A percentile compares a stretch with the other conserved stretches of the same genome.
phyloP scores from a whole-genome alignment of 2,113 vertebrate species.

The Osmerus mordax region DNA sequence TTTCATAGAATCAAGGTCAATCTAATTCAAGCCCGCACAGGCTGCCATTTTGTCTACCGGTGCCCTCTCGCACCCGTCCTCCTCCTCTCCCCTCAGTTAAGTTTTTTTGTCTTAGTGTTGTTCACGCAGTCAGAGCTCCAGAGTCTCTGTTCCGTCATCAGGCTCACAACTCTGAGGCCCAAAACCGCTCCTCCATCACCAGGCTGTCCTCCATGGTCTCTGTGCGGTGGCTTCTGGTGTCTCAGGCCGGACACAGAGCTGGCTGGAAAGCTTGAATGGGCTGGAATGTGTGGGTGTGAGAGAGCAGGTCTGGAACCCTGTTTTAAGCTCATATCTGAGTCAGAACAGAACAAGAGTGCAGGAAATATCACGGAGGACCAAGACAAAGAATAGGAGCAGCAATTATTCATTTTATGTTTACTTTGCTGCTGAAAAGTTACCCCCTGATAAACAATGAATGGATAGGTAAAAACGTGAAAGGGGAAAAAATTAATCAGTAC shows the following conservation, averaged over 20 bases:
- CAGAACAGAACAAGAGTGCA: slow-evolving; percentile 13
- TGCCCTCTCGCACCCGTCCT: slow-evolving; percentile 10
- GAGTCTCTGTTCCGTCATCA: slow-evolving; percentile 49
- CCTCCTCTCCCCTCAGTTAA: slow-evolving; percentile 20
- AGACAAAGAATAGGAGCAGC: too few relatives aligned
- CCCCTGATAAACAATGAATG: too few relatives aligned
- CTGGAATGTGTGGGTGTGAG: slow-evolving; percentile 33
- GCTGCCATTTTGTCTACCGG: slow-evolving; percentile 7
- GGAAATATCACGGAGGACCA: not conserved
- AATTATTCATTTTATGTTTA: too few relatives aligned
- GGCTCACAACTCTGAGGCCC: slow-evolving; percentile 31
- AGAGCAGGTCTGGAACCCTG: not conserved
- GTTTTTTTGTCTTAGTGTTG: slow-evolving; percentile 6
- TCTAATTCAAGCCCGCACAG: slow-evolving; percentile 3
- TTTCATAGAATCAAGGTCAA: not conserved
- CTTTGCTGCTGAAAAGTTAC: too few relatives aligned
- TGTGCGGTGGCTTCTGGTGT: slow-evolving; percentile 44
- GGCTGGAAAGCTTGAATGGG: not conserved
- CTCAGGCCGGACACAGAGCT: slow-evolving; percentile 33
- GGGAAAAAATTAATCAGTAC: too few relatives aligned
- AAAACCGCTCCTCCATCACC: too few relatives aligned
- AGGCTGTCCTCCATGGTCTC: slow-evolving; percentile 48
- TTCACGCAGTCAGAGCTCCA: not conserved
- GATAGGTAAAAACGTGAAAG: too few relatives aligned
- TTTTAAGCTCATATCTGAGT: slow-evolving; percentile 26